Percentiles rank a stretch among this genome's conserved stretches.
Conservation (phyloP, 2,797 vertebrate species). For the Thaleichthys pacificus region DNA sequence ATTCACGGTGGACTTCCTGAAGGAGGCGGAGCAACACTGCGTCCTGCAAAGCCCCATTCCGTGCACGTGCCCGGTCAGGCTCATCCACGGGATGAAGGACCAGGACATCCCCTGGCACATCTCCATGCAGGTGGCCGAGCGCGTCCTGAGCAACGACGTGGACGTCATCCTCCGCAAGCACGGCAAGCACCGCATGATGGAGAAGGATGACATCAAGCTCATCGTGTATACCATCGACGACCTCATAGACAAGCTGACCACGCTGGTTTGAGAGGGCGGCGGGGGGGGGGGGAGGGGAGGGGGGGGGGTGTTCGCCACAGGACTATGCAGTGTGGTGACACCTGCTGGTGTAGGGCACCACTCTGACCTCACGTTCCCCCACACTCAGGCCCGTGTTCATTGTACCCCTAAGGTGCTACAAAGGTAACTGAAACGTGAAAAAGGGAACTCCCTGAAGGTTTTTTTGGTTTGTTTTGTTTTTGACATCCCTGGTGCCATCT, state of each 20-base stretch:
- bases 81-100: constrained; percentile 93
- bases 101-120: constrained; percentile 89
- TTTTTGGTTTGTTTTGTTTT: not conserved
- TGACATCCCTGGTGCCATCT: not conserved
- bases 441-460: not conserved
- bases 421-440: not conserved
- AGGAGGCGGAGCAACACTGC: constrained; percentile 92
- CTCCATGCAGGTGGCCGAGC: constrained; percentile 90
- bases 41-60: constrained; percentile 91
- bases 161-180: constrained; percentile 91
- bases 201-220: constrained; percentile 93
- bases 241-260: constrained; percentile 94
- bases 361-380: not conserved
- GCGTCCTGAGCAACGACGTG: constrained; percentile 84
- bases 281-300: no score
- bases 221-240: constrained; percentile 96
- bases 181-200: constrained; percentile 90
- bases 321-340: not conserved
- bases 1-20: constrained; percentile 84
- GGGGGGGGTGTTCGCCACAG: not conserved
- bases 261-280: constrained; percentile 66
- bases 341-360: not conserved
- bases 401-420: not conserved
- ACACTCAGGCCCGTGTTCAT: not conserved
- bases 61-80: constrained; percentile 85